phyloP scores from a whole-genome alignment of 2,113 vertebrate genomes.

The Vombatus ursinus region DNA sequence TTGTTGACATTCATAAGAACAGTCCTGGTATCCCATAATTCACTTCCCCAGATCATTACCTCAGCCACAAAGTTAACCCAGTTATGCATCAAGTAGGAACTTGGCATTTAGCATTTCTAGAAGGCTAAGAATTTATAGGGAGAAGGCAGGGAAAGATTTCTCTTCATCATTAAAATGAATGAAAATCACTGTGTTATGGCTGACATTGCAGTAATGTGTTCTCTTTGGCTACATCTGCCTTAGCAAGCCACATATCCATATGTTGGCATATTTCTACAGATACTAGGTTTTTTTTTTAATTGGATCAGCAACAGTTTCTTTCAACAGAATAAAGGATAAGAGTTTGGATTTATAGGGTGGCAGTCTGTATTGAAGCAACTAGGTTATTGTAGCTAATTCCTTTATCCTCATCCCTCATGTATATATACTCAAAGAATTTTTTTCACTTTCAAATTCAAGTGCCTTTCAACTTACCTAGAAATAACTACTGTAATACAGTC shows the following conservation, averaged over 20 bases:
- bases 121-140: constrained; percentile 37
- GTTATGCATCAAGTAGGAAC: constrained; percentile 59
- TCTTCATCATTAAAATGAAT: constrained; percentile 38
- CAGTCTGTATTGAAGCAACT: not conserved
- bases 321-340: not conserved
- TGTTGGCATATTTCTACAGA: not conserved
- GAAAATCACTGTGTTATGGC: constrained; percentile 65
- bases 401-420: not conserved
- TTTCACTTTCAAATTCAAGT: not conserved
- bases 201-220: constrained; percentile 59
- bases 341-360: not conserved
- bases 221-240: constrained; percentile 44
- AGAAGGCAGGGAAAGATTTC: constrained; percentile 65
- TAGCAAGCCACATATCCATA: not conserved
- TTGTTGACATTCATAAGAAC: constrained; percentile 44
- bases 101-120: constrained; percentile 64
- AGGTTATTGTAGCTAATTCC: not conserved
- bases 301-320: not conserved
- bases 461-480: too few relatives aligned
- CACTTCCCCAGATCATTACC: constrained; percentile 62
- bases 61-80: constrained; percentile 63
- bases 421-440: not conserved
- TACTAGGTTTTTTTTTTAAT: not conserved
- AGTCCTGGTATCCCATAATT: not conserved
- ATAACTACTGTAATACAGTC: too few relatives aligned